Conservation (phyloP, 1,140 invertebrate genomes). For the Microplitis mediator region DNA sequence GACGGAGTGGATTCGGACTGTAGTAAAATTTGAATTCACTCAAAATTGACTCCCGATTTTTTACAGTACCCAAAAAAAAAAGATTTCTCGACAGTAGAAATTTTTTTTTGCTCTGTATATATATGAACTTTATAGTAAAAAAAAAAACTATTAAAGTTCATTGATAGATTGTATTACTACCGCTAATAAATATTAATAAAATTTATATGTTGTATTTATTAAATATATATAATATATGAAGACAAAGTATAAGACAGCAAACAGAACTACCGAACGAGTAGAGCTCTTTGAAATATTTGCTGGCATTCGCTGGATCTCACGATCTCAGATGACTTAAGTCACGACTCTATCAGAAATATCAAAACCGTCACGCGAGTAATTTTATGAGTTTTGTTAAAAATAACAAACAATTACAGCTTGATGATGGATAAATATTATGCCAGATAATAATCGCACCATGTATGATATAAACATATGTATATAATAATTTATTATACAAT, state of each 20-base stretch:
- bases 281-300: not conserved
- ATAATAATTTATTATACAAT: no score
- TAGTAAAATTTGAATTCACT: no score
- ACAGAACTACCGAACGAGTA: not conserved
- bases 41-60: no score
- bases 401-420: not conserved
- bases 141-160: no score
- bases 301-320: conserved; percentile 26
- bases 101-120: no score
- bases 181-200: no score
- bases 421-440: not conserved
- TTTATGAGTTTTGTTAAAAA: not conserved
- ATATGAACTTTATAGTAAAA: no score
- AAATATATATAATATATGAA: conserved; percentile 5
- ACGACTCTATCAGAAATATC: conserved; percentile 33
- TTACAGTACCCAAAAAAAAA: no score
- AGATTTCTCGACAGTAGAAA: no score
- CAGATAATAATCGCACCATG: not conserved
- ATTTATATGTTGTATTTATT: not conserved
- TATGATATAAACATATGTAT: no score
- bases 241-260: not conserved
- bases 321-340: conserved; percentile 22
- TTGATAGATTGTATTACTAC: no score
- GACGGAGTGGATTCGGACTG: no score
- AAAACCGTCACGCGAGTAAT: conserved; percentile 22